These are phyloP conservation scores for Chaetodon auriga DNA, from an alignment of 2,113 vertebrate species.

Conservation along the genomic window DNA sequence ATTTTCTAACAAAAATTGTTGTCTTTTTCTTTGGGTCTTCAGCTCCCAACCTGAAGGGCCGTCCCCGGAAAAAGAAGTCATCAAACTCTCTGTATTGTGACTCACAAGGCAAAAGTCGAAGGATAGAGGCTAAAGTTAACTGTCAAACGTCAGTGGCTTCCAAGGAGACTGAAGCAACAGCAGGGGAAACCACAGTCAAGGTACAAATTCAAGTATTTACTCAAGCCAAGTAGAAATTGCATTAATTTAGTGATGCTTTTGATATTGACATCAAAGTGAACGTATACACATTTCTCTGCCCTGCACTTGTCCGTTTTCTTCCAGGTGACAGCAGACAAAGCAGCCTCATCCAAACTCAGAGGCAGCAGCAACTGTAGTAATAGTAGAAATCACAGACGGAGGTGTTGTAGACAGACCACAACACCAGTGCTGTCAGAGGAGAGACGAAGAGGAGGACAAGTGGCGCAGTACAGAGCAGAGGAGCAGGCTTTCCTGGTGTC, in stretches of 20 bases:
- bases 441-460: not conserved
- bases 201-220: not conserved
- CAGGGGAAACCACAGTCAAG: not conserved
- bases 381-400: not conserved
- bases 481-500: not conserved
- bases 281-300: not conserved
- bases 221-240: too few relatives aligned
- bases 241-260: not conserved
- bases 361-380: too few relatives aligned
- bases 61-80: not conserved
- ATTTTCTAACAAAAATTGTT: not conserved
- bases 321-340: not conserved
- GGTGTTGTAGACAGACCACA: not conserved
- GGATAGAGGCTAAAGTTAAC: not conserved
- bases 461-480: not conserved
- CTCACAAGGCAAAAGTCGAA: not conserved
- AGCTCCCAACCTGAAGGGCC: not conserved
- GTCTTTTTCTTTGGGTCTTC: not conserved
- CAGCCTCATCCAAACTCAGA: not conserved
- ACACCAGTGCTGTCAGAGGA: not conserved
- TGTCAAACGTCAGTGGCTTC: not conserved
- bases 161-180: not conserved
- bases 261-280: not conserved
- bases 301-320: not conserved
- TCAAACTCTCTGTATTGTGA: not conserved